Conservation (phyloP, 1,140 invertebrate species). For the Rhopalosiphum padi region DNA sequence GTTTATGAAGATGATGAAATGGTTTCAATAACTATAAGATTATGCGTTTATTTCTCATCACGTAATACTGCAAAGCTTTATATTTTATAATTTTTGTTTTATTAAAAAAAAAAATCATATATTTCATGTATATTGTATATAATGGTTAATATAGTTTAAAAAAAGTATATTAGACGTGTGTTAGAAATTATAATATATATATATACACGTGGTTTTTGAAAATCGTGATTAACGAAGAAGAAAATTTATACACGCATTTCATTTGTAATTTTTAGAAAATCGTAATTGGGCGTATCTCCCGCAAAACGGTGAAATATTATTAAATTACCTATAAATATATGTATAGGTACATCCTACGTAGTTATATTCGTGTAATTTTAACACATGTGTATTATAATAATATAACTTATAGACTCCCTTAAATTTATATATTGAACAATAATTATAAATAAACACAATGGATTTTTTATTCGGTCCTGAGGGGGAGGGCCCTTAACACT, state of each 20-base stretch:
- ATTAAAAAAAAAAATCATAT: neutral
- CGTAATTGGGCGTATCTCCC: neutral
- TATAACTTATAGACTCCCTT: no score
- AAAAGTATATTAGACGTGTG: neutral
- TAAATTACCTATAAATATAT: neutral
- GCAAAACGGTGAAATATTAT: neutral
- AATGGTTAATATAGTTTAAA: neutral
- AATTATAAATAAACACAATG: no score
- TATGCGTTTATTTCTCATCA: neutral
- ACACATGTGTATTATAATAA: neutral
- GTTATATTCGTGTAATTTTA: neutral
- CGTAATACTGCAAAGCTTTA: neutral
- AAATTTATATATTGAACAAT: no score
- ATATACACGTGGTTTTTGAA: neutral
- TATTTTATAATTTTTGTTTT: neutral
- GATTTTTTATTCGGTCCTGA: no score
- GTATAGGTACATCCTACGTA: neutral
- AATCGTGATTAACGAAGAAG: neutral
- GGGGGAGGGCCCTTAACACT: no score
- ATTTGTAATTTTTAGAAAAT: slow-evolving; percentile 13
- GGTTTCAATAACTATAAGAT: neutral
- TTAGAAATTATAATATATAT: no score
- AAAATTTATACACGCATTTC: neutral
- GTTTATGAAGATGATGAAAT: neutral
- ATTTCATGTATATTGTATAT: neutral